A percentile compares a stretch with the other conserved stretches of the same genome.
Evolutionary conservation across 2,888 invertebrate genomes (phyloP).

Genomic region (Drosophila nr. fundita): DNA sequence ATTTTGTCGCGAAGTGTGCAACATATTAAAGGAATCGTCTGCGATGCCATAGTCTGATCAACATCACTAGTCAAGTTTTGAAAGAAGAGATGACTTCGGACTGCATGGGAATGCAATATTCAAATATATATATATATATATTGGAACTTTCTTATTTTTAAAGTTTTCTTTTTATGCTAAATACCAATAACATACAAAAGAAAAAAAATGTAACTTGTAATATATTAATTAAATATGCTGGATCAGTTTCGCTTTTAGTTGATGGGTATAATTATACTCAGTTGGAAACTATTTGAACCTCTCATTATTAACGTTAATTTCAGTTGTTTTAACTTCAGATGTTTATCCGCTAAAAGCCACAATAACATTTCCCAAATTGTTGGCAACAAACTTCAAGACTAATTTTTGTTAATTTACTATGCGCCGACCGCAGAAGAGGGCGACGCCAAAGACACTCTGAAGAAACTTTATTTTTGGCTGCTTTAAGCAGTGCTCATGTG

Average conservation of each 20-base stretch:
- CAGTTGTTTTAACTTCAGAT: slow-evolving; percentile 48
- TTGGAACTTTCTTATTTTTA: too few species aligned
- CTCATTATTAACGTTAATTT: slow-evolving; percentile 63
- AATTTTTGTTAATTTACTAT: slow-evolving; percentile 66
- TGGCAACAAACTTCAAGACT: slow-evolving; percentile 55
- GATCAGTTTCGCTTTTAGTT: not conserved
- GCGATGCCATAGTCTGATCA: not conserved
- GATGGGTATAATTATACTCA: not conserved
- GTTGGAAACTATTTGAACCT: slow-evolving; percentile 26
- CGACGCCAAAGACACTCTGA: not conserved
- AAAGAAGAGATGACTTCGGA: not conserved
- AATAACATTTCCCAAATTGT: slow-evolving; percentile 46
- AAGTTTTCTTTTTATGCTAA: not conserved
- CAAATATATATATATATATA: not conserved
- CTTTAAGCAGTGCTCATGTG: slow-evolving; percentile 4
- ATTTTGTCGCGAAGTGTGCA: not conserved
- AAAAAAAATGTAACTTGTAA: too few species aligned
- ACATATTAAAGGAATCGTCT: not conserved
- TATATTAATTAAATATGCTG: not conserved
- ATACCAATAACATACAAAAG: not conserved
- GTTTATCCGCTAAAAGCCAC: slow-evolving; percentile 50
- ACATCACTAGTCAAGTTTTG: not conserved
- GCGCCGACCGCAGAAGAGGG: slow-evolving; percentile 22
- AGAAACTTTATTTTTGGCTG: slow-evolving; percentile 28
- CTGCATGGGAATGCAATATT: not conserved